A percentile compares a stretch with the other conserved stretches of the same genome.
These are phyloP conservation scores for Catostomus latipinnis DNA, from an alignment of 2,797 vertebrate genomes.

Conservation along the genomic window DNA sequence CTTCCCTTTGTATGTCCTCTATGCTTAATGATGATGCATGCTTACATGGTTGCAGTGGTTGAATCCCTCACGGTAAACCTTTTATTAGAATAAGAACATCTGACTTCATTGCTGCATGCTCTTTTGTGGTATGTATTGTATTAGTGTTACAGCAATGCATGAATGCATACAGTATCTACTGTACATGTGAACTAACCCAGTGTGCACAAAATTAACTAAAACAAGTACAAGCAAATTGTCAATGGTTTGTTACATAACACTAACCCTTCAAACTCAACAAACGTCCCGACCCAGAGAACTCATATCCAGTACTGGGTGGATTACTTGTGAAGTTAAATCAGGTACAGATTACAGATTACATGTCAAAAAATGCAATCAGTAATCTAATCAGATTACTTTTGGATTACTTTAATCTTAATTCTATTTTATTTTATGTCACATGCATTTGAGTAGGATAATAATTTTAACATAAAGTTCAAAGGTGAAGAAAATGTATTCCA, in stretches of 20 bases:
- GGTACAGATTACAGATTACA: no score
- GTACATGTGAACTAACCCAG: conserved; percentile 60
- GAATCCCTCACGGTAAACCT: conserved; percentile 35
- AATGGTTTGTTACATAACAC: conserved; percentile 58
- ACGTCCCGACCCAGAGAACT: conserved; percentile 42
- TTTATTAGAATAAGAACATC: conserved; percentile 25
- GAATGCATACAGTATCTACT: conserved; percentile 71
- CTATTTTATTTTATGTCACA: no score
- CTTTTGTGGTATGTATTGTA: conserved; percentile 67
- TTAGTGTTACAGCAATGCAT: conserved; percentile 62
- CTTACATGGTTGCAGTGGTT: conserved; percentile 33
- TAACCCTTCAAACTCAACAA: conserved; percentile 55
- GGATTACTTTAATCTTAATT: no score
- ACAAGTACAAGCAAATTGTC: conserved; percentile 46
- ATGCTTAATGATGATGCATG: conserved; percentile 11
- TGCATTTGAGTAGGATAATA: no score
- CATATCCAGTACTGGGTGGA: conserved; percentile 49
- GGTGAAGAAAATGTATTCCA: no score
- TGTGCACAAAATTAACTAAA: conserved; percentile 40
- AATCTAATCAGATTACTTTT: no score
- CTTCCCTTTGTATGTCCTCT: conserved; percentile 57
- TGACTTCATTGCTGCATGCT: conserved; percentile 73
- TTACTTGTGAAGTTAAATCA: no score
- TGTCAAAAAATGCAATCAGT: no score
- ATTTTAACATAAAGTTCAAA: no score